These are phyloP conservation scores for Hippopotamus amphibius DNA, from an alignment of 2,113 vertebrate species.

Conservation along the genomic window DNA sequence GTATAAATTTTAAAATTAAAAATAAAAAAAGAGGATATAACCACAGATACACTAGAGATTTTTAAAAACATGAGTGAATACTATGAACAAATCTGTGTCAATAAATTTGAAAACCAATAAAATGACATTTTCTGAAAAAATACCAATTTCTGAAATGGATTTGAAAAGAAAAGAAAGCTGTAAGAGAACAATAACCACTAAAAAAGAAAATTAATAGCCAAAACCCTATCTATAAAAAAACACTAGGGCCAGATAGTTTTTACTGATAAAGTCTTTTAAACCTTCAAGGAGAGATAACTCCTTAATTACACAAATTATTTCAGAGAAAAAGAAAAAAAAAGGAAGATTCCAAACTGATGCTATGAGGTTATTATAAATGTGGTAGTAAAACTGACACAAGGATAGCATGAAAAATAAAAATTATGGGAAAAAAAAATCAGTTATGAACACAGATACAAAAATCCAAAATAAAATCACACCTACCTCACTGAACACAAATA, in stretches of 20 bases:
- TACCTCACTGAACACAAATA: background rate
- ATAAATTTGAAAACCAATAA: slow-evolving; percentile 52
- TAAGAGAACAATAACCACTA: background rate
- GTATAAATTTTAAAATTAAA: background rate
- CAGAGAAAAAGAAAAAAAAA: background rate
- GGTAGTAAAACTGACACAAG: background rate
- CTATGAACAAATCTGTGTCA: slow-evolving; percentile 13
- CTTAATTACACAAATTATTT: slow-evolving; percentile 24
- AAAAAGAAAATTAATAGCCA: background rate
- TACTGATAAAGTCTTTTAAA: background rate
- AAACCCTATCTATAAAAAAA: background rate
- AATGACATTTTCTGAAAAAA: slow-evolving; percentile 41
- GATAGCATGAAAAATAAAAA: slow-evolving; percentile 18
- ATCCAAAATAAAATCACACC: slow-evolving; percentile 56
- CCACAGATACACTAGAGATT: background rate
- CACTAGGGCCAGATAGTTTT: background rate
- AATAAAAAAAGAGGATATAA: background rate
- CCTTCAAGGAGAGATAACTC: background rate
- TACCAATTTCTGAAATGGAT: slow-evolving; percentile 23
- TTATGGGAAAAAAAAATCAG: background rate
- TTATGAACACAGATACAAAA: slow-evolving; percentile 12
- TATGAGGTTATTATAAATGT: background rate
- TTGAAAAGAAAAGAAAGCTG: slow-evolving; percentile 26
- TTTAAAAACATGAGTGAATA: background rate
- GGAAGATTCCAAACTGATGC: background rate